A percentile compares a stretch with the other conserved stretches of the same genome.
phyloP scores from a whole-genome alignment of 2,888 invertebrate genomes.

The Epinotia ramella region DNA sequence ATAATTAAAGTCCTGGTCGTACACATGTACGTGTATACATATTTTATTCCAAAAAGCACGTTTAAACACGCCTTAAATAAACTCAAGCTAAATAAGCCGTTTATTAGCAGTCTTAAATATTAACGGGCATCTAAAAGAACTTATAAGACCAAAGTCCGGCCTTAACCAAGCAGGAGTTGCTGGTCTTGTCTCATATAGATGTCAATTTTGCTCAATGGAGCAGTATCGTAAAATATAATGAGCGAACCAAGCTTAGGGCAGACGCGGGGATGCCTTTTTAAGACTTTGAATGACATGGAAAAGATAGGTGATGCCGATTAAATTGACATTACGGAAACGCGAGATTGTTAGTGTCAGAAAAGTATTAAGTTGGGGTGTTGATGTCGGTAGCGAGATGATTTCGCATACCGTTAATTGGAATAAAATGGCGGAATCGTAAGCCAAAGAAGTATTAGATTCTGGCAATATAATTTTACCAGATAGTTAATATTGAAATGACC shows the following conservation, averaged over 20 bases:
- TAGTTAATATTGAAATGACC: no score
- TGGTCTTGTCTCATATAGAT: conserved; percentile 67
- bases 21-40: neutral
- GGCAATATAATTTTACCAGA: neutral
- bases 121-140: conserved; percentile 47
- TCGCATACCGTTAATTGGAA: neutral
- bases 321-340: conserved; percentile 5
- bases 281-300: conserved; percentile 25
- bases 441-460: neutral
- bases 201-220: conserved; percentile 76
- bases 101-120: conserved; percentile 46
- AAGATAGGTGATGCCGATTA: conserved; percentile 23
- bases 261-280: conserved; percentile 34
- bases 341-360: neutral
- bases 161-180: conserved; percentile 44
- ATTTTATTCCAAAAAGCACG: conserved; percentile 6
- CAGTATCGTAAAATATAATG: conserved; percentile 79
- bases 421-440: neutral
- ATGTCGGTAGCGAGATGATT: neutral
- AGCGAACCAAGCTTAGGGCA: conserved; percentile 46
- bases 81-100: conserved; percentile 49
- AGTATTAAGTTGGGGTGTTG: neutral
- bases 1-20: neutral
- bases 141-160: conserved; percentile 44
- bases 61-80: conserved; percentile 44